Base-by-base conservation (phyloP, 2,888 invertebrate species). In the Pollenia angustigena region DNA sequence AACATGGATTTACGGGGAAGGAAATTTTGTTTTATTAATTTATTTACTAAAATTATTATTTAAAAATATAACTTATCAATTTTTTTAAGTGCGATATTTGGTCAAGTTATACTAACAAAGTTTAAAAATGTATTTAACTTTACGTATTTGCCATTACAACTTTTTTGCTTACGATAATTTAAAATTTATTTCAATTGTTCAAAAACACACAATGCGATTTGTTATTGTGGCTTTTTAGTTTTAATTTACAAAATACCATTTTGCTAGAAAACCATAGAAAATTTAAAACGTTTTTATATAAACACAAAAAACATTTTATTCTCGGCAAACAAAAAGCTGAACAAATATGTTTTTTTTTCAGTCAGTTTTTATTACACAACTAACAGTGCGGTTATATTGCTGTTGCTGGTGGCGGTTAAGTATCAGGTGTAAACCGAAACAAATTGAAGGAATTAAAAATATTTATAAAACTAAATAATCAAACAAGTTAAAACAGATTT, bases 181-280 rank as follows among this genome's bases (percentile, higher is more conserved):
- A 81, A 66, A 74, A 81, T 81, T 74, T 81, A 81, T 81, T 81
- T 81, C 48, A 81, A 48, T 66, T 66, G 81, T 48, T 81, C 48
- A 74, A 74, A 40, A 32, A 40, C 42, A 74, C 40, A 72, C 66
- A 42, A n/a, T 64, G 48, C 64, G 14, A 50, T 72, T 81, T 66
- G 56, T 66, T 48, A 48, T 81, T 72, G 72, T 32, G 81, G 72
- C 48, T 72, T 80, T 81, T 56, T 46, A 48, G 64, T 81, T 74
- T 81, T 72, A 81, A 81, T 81, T 81, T 72, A 54, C 46, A 71
- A 72, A 64, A 32, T 16, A n/a, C 12, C 46, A 32, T 74, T 48
- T 60, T 60, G 0, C 23, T 14, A 74, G 40, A 58, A 32, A 32
- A 48, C 72, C 72, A 72, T 71, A 18, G 44, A 40, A 46, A 71